Conservation (phyloP, 2,797 vertebrate genomes). For the Pogoniulus pusillus region DNA sequence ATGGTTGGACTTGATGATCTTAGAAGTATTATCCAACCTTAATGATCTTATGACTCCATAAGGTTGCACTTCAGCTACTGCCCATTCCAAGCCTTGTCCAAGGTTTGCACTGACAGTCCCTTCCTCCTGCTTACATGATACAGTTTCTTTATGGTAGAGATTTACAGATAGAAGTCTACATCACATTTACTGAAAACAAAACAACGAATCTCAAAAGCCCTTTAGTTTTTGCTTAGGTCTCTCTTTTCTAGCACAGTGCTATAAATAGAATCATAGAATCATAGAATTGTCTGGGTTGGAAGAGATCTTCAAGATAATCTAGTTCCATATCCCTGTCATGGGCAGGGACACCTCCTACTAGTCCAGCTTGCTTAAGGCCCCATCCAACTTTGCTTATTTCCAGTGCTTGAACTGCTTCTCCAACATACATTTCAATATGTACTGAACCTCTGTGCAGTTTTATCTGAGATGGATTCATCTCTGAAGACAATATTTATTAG, state of each 20-base stretch:
- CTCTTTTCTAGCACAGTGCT: not conserved
- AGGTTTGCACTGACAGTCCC: not conserved
- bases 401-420: not conserved
- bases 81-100: not conserved
- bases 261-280: too few relatives aligned
- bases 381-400: too few relatives aligned
- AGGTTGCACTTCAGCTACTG: not conserved
- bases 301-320: too few relatives aligned
- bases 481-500: conserved; percentile 33
- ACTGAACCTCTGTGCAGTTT: not conserved
- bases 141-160: not conserved
- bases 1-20: too few relatives aligned
- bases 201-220: not conserved
- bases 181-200: not conserved
- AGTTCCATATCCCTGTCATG: too few relatives aligned
- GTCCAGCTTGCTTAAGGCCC: too few relatives aligned
- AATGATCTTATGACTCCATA: too few relatives aligned
- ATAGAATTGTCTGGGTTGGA: too few relatives aligned
- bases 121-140: not conserved
- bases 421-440: rapidly evolving
- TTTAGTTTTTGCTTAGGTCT: not conserved
- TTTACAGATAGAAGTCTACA: not conserved
- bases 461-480: not conserved
- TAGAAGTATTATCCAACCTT: too few relatives aligned
- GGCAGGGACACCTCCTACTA: too few relatives aligned